Evolutionary conservation across 2,888 invertebrate species (phyloP).

Genomic region (Tortricodes alternella): DNA sequence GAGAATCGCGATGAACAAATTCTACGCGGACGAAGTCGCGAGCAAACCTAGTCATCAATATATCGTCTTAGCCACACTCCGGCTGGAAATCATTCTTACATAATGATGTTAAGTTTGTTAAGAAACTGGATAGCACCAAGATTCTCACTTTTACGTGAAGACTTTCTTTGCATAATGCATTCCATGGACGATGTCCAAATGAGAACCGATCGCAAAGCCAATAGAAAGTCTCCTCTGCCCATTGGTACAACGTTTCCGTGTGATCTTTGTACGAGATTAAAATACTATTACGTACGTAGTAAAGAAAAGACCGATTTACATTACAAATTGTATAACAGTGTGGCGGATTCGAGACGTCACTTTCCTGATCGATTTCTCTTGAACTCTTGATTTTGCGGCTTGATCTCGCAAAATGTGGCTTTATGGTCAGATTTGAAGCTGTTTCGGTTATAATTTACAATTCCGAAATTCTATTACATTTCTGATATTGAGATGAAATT

Average conservation of each 20-base stretch:
- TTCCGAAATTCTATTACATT: no score
- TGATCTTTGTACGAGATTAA: constrained; percentile 23
- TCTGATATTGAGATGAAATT: no score
- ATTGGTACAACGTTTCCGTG: constrained; percentile 8
- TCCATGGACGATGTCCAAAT: constrained; percentile 31
- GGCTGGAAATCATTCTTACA: constrained; percentile 7
- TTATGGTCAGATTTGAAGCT: background rate
- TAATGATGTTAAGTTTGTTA: constrained; percentile 23
- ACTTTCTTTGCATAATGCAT: constrained; percentile 47
- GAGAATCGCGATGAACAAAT: no score
- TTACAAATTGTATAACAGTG: constrained; percentile 31
- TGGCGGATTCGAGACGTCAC: constrained; percentile 53
- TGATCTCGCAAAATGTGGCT: constrained; percentile 31
- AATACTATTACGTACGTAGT: constrained; percentile 29
- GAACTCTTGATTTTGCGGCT: constrained; percentile 47
- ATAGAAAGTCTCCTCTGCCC: constrained; percentile 40
- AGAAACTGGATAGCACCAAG: constrained; percentile 27
- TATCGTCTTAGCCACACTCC: background rate
- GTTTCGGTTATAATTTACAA: no score
- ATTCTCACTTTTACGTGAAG: constrained; percentile 40
- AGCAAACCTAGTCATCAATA: no score
- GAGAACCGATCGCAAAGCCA: constrained; percentile 32
- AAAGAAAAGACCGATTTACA: constrained; percentile 28
- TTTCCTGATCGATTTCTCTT: constrained; percentile 72
- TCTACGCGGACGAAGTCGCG: no score